Conservation (phyloP, 2,797 vertebrate genomes). For the Atherinosoma microstoma region DNA sequence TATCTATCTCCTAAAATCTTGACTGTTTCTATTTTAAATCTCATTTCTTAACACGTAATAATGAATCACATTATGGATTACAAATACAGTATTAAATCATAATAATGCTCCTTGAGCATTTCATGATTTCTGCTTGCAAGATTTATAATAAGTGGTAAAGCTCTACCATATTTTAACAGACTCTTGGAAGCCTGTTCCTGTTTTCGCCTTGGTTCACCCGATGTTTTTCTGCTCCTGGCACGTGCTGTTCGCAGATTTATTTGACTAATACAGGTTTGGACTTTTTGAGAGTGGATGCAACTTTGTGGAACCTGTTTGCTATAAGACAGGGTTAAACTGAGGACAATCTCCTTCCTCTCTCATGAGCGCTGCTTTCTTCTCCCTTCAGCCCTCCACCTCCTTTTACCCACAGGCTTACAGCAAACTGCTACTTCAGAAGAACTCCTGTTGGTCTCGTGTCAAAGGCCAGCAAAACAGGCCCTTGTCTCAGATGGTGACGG, state of each 20-base stretch:
- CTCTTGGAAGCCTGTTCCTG: neutral
- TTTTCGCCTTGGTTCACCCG: neutral
- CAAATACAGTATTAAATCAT: neutral
- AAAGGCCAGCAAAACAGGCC: slow-evolving; percentile 65
- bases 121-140: neutral
- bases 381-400: neutral
- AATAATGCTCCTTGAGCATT: neutral
- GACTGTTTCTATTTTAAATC: neutral
- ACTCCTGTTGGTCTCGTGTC: slow-evolving; percentile 58
- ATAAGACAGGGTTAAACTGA: slow-evolving; percentile 39
- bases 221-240: slow-evolving; percentile 10
- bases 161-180: neutral
- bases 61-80: neutral
- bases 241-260: slow-evolving; percentile 22
- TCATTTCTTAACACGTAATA: neutral
- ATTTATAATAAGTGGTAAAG: neutral
- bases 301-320: slow-evolving; percentile 54
- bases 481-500: slow-evolving; percentile 45
- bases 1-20: neutral
- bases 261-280: slow-evolving; percentile 9
- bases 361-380: slow-evolving; percentile 20
- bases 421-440: slow-evolving; percentile 77
- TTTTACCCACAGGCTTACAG: slow-evolving; percentile 56
- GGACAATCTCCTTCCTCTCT: slow-evolving; percentile 34
- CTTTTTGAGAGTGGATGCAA: slow-evolving; percentile 59